Evolutionary conservation across 2,888 invertebrate genomes (phyloP).

Genomic region (Cantharis lateralis): DNA sequence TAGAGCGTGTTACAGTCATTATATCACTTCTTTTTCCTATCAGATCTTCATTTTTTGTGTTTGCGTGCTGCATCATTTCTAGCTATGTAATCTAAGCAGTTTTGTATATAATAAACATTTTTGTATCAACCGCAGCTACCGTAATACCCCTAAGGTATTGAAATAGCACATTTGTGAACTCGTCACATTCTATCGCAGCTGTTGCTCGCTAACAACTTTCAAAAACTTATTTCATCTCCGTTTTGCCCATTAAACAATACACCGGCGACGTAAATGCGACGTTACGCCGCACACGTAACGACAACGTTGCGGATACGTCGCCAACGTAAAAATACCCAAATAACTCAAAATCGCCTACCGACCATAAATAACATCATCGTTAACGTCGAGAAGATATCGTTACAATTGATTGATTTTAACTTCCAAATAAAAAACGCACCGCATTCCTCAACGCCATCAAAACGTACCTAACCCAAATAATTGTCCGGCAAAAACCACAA

Average conservation of each 20-base stretch:
- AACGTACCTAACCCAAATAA: background rate
- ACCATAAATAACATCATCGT: background rate
- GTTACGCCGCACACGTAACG: background rate
- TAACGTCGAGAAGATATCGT: background rate
- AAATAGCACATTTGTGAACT: slow-evolving; percentile 1
- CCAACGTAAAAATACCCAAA: background rate
- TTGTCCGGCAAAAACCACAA: background rate
- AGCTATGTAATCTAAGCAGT: slow-evolving; percentile 22
- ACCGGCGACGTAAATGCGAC: background rate
- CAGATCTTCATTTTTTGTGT: background rate
- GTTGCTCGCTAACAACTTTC: background rate
- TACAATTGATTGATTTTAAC: background rate
- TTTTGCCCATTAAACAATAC: background rate
- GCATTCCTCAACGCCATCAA: background rate
- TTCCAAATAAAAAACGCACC: background rate
- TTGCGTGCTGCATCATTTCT: slow-evolving; percentile 16
- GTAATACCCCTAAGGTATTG: slow-evolving; percentile 17
- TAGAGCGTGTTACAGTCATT: slow-evolving; percentile 32
- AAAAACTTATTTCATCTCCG: background rate
- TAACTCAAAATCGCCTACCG: background rate
- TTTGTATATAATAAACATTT: slow-evolving; percentile 26
- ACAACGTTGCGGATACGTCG: background rate
- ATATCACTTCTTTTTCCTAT: slow-evolving; percentile 25
- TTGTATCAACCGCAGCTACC: slow-evolving; percentile 26
- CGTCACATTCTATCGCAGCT: background rate